A percentile compares a stretch with the other conserved stretches of the same genome.
Evolutionary conservation across 2,797 vertebrate genomes (phyloP).

Genomic region (Alosa sapidissima): DNA sequence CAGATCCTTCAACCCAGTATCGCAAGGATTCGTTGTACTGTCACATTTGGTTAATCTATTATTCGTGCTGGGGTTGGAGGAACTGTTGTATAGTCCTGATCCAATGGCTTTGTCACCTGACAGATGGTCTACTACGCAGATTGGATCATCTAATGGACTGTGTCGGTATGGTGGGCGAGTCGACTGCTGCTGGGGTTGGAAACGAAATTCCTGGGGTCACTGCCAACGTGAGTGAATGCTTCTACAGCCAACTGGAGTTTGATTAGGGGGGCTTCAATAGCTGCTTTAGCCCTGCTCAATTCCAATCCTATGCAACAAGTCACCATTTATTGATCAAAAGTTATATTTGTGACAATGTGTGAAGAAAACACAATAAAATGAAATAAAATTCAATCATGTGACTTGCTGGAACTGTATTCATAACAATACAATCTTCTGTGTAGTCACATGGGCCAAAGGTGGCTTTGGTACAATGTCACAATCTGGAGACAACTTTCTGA

Average conservation of each 20-base stretch:
- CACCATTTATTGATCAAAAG: conserved; percentile 26
- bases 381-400: neutral
- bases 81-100: neutral
- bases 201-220: conserved; percentile 87
- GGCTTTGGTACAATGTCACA: no score
- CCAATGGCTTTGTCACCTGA: conserved; percentile 60
- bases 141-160: conserved; percentile 83
- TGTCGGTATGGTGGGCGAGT: conserved; percentile 89
- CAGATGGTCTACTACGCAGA: conserved; percentile 93
- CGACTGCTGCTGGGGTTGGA: conserved; percentile 99
- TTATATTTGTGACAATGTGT: neutral
- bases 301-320: conserved; percentile 2
- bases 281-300: conserved; percentile 31
- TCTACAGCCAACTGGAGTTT: conserved; percentile 60
- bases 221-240: conserved; percentile 92
- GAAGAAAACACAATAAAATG: neutral
- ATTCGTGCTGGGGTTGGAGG: no score
- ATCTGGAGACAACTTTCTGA: no score
- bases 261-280: conserved; percentile 47
- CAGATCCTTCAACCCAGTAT: no score
- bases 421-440: neutral
- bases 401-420: no score
- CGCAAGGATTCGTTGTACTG: no score
- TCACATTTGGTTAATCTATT: no score
- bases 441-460: no score